Evolutionary conservation across 2,888 invertebrate species (phyloP).

Genomic region (Eilema griseolum): DNA sequence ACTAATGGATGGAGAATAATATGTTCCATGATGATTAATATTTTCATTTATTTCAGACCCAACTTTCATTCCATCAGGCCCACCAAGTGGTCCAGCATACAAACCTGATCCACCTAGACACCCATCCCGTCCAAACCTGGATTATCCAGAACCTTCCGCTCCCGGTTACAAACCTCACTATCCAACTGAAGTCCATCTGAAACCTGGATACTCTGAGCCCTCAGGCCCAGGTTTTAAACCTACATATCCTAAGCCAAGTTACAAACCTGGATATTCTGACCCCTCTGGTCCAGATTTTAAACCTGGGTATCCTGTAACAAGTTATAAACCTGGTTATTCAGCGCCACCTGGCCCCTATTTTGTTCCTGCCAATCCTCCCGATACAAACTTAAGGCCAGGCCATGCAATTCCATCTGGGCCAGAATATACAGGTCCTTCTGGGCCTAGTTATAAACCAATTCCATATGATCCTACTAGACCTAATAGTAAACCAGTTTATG

Average conservation of each 20-base stretch:
- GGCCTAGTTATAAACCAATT: conserved; percentile 9
- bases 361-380: conserved; percentile 27
- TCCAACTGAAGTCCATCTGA: conserved; percentile 53
- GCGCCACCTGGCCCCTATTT: conserved; percentile 28
- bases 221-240: conserved; percentile 26
- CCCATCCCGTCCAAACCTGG: conserved; percentile 30
- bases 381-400: conserved; percentile 15
- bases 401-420: conserved; percentile 33
- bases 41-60: conserved; percentile 54
- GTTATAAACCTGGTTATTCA: conserved; percentile 25
- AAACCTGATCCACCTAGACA: conserved; percentile 44
- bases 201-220: conserved; percentile 42
- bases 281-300: conserved; percentile 13
- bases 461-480: neutral
- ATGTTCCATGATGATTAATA: neutral
- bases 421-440: conserved; percentile 23
- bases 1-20: neutral
- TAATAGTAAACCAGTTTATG: conserved; percentile 18
- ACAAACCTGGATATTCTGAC: conserved; percentile 30
- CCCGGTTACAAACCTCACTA: conserved; percentile 56
- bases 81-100: conserved; percentile 55
- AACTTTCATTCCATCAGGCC: conserved; percentile 62
- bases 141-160: conserved; percentile 49
- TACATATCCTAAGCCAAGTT: conserved; percentile 25
- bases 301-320: conserved; percentile 13